Conservation (phyloP, 2,888 invertebrate genomes). For the Liodrosophila aerea region DNA sequence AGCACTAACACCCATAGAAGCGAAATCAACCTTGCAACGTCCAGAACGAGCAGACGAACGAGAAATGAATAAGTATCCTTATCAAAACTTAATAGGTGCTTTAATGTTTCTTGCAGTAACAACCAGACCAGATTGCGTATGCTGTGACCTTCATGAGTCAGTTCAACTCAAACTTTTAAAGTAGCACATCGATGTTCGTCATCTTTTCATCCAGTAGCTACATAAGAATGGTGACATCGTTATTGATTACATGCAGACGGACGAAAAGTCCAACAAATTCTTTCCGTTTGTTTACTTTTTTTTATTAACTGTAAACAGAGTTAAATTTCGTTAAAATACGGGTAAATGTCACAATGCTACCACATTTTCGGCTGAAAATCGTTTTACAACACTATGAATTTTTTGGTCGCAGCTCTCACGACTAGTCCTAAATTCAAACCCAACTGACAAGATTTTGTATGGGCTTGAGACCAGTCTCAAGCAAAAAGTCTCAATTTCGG, state of each 20-base stretch:
- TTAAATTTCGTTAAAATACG: no score
- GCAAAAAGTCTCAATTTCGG: no score
- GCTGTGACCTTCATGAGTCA: slow-evolving; percentile 1
- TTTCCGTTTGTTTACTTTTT: no score
- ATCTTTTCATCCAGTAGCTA: background rate
- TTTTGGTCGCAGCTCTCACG: no score
- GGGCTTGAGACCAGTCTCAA: no score
- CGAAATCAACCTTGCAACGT: background rate
- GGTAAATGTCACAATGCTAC: no score
- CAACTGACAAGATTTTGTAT: no score
- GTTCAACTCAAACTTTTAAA: background rate
- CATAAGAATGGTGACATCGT: background rate
- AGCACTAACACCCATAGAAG: slow-evolving; percentile 1
- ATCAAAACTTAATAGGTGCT: background rate
- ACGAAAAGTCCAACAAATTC: background rate
- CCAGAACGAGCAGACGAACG: background rate
- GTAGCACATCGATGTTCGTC: background rate
- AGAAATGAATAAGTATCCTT: background rate
- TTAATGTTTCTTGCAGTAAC: slow-evolving; percentile 1
- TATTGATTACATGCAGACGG: background rate
- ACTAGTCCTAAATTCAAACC: no score
- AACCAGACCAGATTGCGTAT: background rate
- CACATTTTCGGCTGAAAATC: no score
- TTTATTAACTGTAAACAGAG: no score
- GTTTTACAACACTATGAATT: no score